Evolutionary conservation across 2,113 vertebrate genomes (phyloP), one percentile per base, ranked within the genome.

Genomic region (Arvicanthis niloticus): DNA sequence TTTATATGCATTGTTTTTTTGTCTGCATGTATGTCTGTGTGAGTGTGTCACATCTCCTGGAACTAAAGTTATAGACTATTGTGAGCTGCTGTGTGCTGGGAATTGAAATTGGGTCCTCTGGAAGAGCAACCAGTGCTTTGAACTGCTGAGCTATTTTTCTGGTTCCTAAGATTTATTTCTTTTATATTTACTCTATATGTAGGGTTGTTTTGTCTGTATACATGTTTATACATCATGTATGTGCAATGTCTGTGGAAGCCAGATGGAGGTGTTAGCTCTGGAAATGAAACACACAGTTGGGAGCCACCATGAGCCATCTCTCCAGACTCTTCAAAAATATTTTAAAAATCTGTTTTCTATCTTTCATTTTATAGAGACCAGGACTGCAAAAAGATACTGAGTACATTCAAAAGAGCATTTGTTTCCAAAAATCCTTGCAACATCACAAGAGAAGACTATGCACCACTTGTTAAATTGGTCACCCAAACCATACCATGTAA

Each of bases 371-470:
- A 4, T 93, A 98, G 98, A 67, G 34, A 95, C 40, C 96, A 91
- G 67, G 97, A 99, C 94, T 99, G 99, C 88, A 62, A 67, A 13
- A 87, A 97, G 91, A 97, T 99, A 86, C 96, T 92, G 97, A 73
- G 98, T 75, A 91, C 97, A 1, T 98, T 99, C 73, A 93, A 93
- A 92, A n/a, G 77, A 3, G 98, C 98, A 0, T 98, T 99, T 88
- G 72, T 98, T 95, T 98, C 97, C 85, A 99, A 99, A 97, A 91
- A 99, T 22, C 98, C 98, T 58, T 99, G 99, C 76, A 97, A 95
- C 1, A 94, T 96, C 37, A 98, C 95, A 2, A 29, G 97, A 68
- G 96, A 98, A 85, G 98, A 99, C 89, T 99, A 99, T 48, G 62
- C 95, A 26, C 98, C 94, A 16, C 95, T 99, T 7, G 56, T 98